These are phyloP conservation scores for Ochotona curzoniae DNA, from an alignment of 2,113 vertebrate species.

Conservation along the genomic window DNA sequence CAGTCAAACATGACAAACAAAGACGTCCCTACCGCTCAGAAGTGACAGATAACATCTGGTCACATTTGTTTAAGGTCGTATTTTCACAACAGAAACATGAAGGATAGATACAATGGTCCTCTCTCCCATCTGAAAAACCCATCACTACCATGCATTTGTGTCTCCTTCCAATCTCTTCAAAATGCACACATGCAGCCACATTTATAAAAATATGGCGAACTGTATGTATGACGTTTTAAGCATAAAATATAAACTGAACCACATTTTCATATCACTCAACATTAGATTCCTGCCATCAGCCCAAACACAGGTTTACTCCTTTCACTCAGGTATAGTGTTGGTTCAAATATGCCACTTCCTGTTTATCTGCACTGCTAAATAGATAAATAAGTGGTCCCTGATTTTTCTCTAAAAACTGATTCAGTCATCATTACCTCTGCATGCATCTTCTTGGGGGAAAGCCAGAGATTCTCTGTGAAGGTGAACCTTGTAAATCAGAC, in stretches of 20 bases:
- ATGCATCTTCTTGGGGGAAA: background rate
- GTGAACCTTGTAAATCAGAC: constrained; percentile 13
- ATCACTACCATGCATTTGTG: background rate
- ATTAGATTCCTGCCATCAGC: background rate
- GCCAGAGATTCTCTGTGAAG: background rate
- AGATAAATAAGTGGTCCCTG: background rate
- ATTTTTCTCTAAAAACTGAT: constrained; percentile 33
- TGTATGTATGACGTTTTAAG: background rate
- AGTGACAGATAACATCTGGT: background rate
- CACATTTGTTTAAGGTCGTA: background rate
- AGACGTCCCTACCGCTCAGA: background rate
- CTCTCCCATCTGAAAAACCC: background rate
- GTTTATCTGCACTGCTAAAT: background rate
- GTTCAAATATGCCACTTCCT: background rate
- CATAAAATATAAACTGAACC: background rate
- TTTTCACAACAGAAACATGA: background rate
- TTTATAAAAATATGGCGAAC: background rate
- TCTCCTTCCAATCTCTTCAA: background rate
- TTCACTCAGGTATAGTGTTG: background rate
- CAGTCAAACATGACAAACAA: background rate
- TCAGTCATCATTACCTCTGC: background rate
- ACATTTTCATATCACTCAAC: background rate
- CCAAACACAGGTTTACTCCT: background rate
- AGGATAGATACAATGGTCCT: background rate
- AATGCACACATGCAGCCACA: background rate